Percentiles rank a stretch among this genome's conserved stretches.
Conservation (phyloP, 2,797 vertebrate species). For the Xerus rutilus region DNA sequence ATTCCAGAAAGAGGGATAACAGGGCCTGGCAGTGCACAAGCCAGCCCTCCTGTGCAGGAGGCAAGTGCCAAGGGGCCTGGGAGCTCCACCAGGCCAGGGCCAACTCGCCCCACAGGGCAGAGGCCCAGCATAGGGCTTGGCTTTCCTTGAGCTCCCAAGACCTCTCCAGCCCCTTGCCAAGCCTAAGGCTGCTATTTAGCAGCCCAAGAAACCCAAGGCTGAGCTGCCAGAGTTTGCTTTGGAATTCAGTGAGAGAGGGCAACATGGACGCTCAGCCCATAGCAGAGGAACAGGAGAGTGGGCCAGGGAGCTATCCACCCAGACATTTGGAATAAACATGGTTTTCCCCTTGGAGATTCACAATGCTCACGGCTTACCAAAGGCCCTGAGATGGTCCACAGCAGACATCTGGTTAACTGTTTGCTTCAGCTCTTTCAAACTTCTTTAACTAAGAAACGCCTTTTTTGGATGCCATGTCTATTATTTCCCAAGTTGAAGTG, state of each 20-base stretch:
- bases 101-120: neutral
- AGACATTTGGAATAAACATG: neutral
- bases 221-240: neutral
- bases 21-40: neutral
- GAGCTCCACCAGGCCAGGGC: neutral
- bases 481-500: slow-evolving; percentile 41
- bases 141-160: slow-evolving; percentile 13
- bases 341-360: neutral
- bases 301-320: neutral
- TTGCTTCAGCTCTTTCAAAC: neutral
- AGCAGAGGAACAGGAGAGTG: neutral
- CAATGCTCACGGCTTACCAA: neutral
- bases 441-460: neutral
- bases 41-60: neutral
- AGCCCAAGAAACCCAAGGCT: neutral
- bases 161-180: neutral
- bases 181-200: neutral
- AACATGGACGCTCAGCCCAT: neutral
- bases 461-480: neutral
- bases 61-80: neutral
- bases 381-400: neutral
- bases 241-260: neutral
- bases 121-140: neutral
- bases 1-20: neutral
- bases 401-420: neutral